A percentile compares a stretch with the other conserved stretches of the same genome.
Conservation (phyloP, 2,888 invertebrate species). For the Saturnia pavonia region DNA sequence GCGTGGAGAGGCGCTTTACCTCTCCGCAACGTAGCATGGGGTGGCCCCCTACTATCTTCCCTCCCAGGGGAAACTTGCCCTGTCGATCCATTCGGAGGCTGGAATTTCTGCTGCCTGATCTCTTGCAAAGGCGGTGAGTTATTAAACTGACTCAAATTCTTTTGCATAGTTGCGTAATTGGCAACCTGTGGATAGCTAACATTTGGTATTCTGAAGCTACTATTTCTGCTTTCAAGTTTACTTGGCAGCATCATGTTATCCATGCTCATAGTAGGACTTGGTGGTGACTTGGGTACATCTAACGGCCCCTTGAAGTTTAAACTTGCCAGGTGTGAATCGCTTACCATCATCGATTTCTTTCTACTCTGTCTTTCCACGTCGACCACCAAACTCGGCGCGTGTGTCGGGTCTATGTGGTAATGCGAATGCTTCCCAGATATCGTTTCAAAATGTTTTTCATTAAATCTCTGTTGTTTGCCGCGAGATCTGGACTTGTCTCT, state of each 20-base stretch:
- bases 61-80: conserved; percentile 65
- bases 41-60: conserved; percentile 54
- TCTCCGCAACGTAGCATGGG: conserved; percentile 71
- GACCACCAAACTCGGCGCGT: conserved; percentile 91
- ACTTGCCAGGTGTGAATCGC: conserved; percentile 78
- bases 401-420: conserved; percentile 88
- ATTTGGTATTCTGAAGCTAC: conserved; percentile 73
- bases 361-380: conserved; percentile 86
- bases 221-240: conserved; percentile 78
- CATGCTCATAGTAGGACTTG: conserved; percentile 83
- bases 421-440: conserved; percentile 90
- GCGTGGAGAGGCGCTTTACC: conserved; percentile 76
- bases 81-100: conserved; percentile 83
- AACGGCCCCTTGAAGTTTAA: conserved; percentile 82
- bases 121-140: conserved; percentile 76
- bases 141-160: conserved; percentile 81
- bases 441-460: conserved; percentile 87
- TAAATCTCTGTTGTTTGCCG: conserved; percentile 87
- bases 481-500: conserved; percentile 86
- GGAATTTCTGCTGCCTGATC: conserved; percentile 81
- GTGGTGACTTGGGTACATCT: conserved; percentile 82
- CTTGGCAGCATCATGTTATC: conserved; percentile 76
- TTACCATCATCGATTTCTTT: conserved; percentile 72
- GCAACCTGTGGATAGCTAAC: conserved; percentile 72
- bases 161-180: conserved; percentile 82